Evolutionary conservation across 2,888 invertebrate genomes (phyloP).

Genomic region (Parelbella ahira): DNA sequence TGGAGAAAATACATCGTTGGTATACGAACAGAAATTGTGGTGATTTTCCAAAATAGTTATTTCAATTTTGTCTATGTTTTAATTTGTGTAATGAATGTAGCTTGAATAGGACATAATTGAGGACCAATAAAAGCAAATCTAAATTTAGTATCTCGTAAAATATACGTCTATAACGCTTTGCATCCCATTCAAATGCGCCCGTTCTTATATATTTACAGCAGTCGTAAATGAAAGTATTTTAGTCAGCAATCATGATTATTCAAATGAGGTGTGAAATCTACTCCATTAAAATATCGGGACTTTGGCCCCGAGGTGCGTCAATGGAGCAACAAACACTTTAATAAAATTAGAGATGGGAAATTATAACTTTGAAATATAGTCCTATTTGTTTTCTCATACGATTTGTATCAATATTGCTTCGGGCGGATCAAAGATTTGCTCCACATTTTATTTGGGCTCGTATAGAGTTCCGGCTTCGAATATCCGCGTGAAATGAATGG

Average conservation of each 20-base stretch:
- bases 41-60: no score
- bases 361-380: slow-evolving; percentile 31
- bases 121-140: slow-evolving; percentile 8
- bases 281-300: slow-evolving; percentile 27
- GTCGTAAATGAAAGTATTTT: slow-evolving; percentile 21
- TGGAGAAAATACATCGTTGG: no score
- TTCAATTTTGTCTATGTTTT: no score
- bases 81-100: background rate
- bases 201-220: slow-evolving; percentile 1
- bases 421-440: slow-evolving; percentile 52
- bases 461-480: slow-evolving; percentile 27
- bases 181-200: slow-evolving; percentile 11
- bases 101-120: background rate
- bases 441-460: slow-evolving; percentile 24
- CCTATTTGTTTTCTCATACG: slow-evolving; percentile 46
- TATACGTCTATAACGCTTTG: slow-evolving; percentile 15
- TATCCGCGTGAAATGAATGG: slow-evolving; percentile 5
- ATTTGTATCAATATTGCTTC: slow-evolving; percentile 57
- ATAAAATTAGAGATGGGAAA: slow-evolving; percentile 41
- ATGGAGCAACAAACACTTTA: slow-evolving; percentile 55
- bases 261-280: slow-evolving; percentile 15
- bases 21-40: background rate
- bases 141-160: slow-evolving; percentile 12
- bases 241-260: background rate
- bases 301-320: slow-evolving; percentile 34